Percentiles rank a stretch among this genome's conserved stretches.
phyloP scores from a whole-genome alignment of 1,140 invertebrate species.

The Chrysoperla carnea region DNA sequence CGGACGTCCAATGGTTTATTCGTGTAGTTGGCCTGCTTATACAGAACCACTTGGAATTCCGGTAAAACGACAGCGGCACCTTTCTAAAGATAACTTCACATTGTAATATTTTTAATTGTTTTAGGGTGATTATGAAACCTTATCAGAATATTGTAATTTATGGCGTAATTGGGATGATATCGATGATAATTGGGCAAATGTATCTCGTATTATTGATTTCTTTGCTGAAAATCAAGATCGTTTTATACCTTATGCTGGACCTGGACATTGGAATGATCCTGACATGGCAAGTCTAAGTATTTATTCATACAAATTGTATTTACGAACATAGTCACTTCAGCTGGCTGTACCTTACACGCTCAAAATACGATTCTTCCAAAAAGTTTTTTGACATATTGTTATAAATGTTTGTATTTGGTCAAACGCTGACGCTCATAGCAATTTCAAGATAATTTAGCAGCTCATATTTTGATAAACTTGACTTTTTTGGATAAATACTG shows the following conservation, averaged over 20 bases:
- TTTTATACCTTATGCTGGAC: conserved; percentile 52
- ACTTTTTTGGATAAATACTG: no score
- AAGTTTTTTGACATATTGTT: no score
- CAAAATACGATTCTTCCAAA: no score
- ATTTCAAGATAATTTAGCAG: no score
- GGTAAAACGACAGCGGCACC: conserved; percentile 15
- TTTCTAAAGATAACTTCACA: not conserved
- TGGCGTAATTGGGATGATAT: conserved; percentile 84
- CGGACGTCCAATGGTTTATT: conserved; percentile 68
- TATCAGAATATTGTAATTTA: conserved; percentile 59
- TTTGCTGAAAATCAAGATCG: conserved; percentile 59
- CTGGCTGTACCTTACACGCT: no score
- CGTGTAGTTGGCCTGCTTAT: conserved; percentile 82
- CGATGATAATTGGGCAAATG: conserved; percentile 59
- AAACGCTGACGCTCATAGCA: no score
- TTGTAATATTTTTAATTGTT: conserved; percentile 7
- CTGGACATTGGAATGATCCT: conserved; percentile 83
- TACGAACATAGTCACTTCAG: no score
- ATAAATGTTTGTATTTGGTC: no score
- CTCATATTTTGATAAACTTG: no score
- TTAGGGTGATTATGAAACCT: conserved; percentile 50
- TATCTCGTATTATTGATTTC: conserved; percentile 56
- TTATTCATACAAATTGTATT: no score
- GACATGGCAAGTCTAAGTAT: conserved; percentile 54
- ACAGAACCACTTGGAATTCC: conserved; percentile 26